Evolutionary conservation across 1,140 invertebrate species (phyloP).

Genomic region (Vanessa tameamea): DNA sequence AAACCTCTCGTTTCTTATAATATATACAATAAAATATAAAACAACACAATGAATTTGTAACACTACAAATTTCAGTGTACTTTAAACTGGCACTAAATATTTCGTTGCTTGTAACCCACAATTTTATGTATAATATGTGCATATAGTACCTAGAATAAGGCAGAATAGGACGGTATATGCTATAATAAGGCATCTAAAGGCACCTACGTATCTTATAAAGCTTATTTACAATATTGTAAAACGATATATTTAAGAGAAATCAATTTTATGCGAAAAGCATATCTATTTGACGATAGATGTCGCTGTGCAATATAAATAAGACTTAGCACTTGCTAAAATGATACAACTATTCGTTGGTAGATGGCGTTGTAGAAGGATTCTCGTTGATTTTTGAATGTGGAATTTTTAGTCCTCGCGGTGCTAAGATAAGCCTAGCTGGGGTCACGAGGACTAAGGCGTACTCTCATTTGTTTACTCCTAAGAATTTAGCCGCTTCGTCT

Average conservation of each 20-base stretch:
- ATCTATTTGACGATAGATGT: slow-evolving; percentile 25
- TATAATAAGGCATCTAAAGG: slow-evolving; percentile 71
- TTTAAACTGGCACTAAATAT: slow-evolving; percentile 69
- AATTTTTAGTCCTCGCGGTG: slow-evolving; percentile 73
- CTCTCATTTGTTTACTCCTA: slow-evolving; percentile 88
- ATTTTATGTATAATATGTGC: slow-evolving; percentile 45
- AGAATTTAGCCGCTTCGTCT: slow-evolving; percentile 92
- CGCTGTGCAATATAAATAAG: slow-evolving; percentile 19
- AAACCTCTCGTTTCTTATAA: slow-evolving; percentile 2
- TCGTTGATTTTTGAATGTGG: slow-evolving; percentile 32
- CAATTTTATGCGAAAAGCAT: slow-evolving; percentile 27
- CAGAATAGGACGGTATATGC: slow-evolving; percentile 69
- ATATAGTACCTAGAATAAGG: slow-evolving; percentile 51
- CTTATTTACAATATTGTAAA: slow-evolving; percentile 40
- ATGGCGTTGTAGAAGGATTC: slow-evolving; percentile 56
- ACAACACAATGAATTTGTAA: slow-evolving; percentile 5
- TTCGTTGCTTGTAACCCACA: slow-evolving; percentile 68
- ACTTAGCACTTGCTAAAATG: neutral
- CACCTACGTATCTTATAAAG: slow-evolving; percentile 50
- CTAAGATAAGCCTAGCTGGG: slow-evolving; percentile 69
- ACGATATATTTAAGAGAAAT: slow-evolving; percentile 17
- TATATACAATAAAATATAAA: slow-evolving; percentile 14
- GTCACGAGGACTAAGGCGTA: slow-evolving; percentile 78
- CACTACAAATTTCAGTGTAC: slow-evolving; percentile 51
- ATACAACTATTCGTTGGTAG: slow-evolving; percentile 48